Conservation (phyloP, 64 coral and sea anemone species). For the Orbicella faveolata region DNA sequence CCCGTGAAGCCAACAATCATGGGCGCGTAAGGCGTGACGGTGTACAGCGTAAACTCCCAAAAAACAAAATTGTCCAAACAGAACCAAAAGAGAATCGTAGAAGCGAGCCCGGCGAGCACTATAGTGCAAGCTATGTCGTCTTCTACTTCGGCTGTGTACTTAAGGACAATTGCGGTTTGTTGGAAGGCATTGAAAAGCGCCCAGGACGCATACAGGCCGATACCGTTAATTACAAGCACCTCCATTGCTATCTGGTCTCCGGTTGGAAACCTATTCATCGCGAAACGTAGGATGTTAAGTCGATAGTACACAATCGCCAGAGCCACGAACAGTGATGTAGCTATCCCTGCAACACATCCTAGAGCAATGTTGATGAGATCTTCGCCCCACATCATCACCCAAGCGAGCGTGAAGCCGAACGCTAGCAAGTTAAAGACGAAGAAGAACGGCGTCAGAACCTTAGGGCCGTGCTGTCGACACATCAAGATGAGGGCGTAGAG, state of each 20-base stretch:
- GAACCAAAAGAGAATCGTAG: conserved; percentile 82
- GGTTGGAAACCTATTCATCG: conserved; percentile 53
- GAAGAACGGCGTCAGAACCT: conserved; percentile 65
- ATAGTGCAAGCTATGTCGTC: conserved; percentile 75
- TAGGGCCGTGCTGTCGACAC: conserved; percentile 65
- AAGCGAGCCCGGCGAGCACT: conserved; percentile 49
- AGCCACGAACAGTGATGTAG: conserved; percentile 45
- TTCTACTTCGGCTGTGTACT: conserved; percentile 69
- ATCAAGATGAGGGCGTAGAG: conserved; percentile 63
- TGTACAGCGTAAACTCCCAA: conserved; percentile 53
- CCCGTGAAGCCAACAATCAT: conserved; percentile 75
- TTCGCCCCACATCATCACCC: conserved; percentile 83
- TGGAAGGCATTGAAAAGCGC: conserved; percentile 63
- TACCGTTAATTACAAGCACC: conserved; percentile 75
- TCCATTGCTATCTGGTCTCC: conserved; percentile 71
- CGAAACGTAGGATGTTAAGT: conserved; percentile 29
- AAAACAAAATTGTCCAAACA: conserved; percentile 83
- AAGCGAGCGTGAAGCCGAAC: conserved; percentile 77
- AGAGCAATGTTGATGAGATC: conserved; percentile 77
- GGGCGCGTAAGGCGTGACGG: conserved; percentile 66
- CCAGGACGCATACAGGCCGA: conserved; percentile 80
- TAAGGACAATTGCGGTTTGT: conserved; percentile 64
- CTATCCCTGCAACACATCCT: conserved; percentile 54
- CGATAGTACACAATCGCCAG: conserved; percentile 70
- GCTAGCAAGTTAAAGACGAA: conserved; percentile 69